Percentiles rank a stretch among this genome's conserved stretches.
phyloP scores from a whole-genome alignment of 2,888 invertebrate genomes.

The Sialis fuliginosa region DNA sequence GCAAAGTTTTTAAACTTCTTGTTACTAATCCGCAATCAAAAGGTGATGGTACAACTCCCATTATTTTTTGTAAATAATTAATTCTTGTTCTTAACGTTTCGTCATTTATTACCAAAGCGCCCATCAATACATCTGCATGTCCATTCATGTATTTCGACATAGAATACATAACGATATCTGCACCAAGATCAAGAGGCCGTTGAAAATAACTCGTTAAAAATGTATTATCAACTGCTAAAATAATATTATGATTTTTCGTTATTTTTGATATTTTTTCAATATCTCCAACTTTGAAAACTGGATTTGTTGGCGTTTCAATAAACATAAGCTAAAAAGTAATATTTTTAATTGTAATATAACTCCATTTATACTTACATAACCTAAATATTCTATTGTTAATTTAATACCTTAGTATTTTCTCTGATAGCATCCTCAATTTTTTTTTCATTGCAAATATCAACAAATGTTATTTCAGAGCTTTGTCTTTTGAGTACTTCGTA shows the following conservation, averaged over 20 bases:
- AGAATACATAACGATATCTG: conserved; percentile 15
- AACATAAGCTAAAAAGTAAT: conserved; percentile 60
- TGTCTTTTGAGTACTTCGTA: conserved; percentile 35
- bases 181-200: conserved; percentile 15
- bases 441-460: conserved; percentile 52
- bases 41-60: conserved; percentile 89
- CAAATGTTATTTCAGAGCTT: conserved; percentile 58
- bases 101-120: conserved; percentile 11
- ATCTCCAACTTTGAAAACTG: conserved; percentile 64
- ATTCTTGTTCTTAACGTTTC: conserved; percentile 27
- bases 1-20: conserved; percentile 83
- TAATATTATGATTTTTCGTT: conserved; percentile 25
- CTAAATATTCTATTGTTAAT: conserved; percentile 9
- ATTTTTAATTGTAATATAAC: neutral
- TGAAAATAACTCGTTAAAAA: conserved; percentile 13
- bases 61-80: conserved; percentile 48
- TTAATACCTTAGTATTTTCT: conserved; percentile 78
- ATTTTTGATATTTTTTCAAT: conserved; percentile 46
- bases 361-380: neutral
- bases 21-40: conserved; percentile 92
- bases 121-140: conserved; percentile 15
- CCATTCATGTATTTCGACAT: conserved; percentile 16
- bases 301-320: conserved; percentile 87
- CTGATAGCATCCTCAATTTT: conserved; percentile 50
- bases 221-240: conserved; percentile 13